A percentile compares a stretch with the other conserved stretches of the same genome.
Evolutionary conservation across 2,113 vertebrate species (phyloP).

Genomic region (Lipophrys pholis): DNA sequence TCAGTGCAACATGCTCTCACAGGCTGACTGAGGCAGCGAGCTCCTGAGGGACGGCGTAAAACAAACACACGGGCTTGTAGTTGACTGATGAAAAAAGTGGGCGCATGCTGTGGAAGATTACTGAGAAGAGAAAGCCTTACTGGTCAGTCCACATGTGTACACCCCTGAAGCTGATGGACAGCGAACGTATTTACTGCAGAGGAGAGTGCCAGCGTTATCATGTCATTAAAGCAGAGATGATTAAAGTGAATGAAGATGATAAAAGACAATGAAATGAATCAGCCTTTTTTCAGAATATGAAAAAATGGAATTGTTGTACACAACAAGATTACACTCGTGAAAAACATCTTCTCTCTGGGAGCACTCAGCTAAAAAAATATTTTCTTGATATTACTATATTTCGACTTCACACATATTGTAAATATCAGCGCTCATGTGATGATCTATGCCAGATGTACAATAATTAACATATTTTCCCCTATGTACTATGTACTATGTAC

Average conservation of each 20-base stretch:
- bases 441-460: no score
- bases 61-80: slow-evolving; percentile 41
- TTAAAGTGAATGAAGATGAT: background rate
- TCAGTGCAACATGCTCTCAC: slow-evolving; percentile 25
- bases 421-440: no score
- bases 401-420: no score
- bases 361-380: no score
- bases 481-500: no score
- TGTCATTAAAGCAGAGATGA: background rate
- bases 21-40: slow-evolving; percentile 29
- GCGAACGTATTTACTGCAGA: background rate
- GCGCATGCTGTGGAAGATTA: slow-evolving; percentile 7
- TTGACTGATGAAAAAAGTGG: slow-evolving; percentile 3
- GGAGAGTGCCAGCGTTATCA: background rate
- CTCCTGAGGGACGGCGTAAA: slow-evolving; percentile 25
- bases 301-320: background rate
- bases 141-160: background rate
- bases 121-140: background rate
- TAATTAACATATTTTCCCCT: no score
- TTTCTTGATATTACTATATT: no score
- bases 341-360: no score
- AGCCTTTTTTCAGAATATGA: background rate
- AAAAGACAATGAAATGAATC: no score
- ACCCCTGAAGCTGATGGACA: background rate
- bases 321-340: background rate